A percentile compares a stretch with the other conserved stretches of the same genome.
Evolutionary conservation across 2,888 invertebrate genomes (phyloP).

Genomic region (Campoplex capitator): DNA sequence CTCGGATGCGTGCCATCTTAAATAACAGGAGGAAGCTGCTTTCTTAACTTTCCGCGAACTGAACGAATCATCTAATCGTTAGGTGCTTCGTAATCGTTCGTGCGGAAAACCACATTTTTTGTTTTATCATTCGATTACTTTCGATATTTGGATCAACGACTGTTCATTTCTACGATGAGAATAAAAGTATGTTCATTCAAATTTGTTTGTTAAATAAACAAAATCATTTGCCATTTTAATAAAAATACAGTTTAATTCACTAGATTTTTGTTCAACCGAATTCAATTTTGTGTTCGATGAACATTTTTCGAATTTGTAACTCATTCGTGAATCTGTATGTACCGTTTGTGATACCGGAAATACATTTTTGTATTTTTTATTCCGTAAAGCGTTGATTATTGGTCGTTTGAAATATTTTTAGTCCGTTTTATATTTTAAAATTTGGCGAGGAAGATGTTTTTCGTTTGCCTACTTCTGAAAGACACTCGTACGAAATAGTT

Average conservation of each 20-base stretch:
- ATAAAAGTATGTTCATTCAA: no score
- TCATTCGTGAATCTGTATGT: no score
- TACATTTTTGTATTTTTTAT: neutral
- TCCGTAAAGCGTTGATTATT: neutral
- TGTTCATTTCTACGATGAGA: no score
- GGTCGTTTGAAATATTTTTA: no score
- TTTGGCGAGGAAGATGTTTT: no score
- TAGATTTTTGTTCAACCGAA: no score
- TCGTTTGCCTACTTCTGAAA: neutral
- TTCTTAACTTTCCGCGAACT: constrained; percentile 20
- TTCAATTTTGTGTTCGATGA: no score
- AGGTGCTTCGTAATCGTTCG: neutral
- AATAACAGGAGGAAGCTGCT: constrained; percentile 38
- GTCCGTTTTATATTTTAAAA: neutral
- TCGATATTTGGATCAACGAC: neutral
- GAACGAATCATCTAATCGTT: neutral
- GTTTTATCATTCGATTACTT: neutral
- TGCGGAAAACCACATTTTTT: neutral
- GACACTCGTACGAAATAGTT: neutral
- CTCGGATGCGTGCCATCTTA: neutral
- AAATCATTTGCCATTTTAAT: no score
- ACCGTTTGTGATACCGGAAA: neutral
- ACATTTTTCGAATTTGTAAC: no score
- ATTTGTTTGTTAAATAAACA: no score
- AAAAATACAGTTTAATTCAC: no score